These are phyloP conservation scores for Hyla sarda DNA, from an alignment of 2,113 vertebrate genomes.

Conservation along the genomic window DNA sequence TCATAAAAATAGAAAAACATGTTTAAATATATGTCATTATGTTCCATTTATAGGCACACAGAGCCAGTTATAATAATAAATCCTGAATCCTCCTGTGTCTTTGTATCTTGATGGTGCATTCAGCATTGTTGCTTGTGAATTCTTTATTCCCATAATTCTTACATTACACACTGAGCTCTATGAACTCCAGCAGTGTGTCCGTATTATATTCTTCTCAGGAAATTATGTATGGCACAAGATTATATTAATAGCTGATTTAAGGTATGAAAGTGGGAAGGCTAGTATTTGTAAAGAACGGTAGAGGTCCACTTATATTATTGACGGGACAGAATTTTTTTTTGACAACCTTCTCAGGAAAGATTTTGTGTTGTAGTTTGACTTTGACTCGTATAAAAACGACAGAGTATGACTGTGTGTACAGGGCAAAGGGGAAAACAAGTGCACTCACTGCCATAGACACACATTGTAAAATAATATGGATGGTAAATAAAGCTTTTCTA, in stretches of 20 bases:
- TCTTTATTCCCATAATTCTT: conserved; percentile 49
- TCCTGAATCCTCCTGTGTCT: conserved; percentile 54
- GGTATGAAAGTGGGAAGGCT: conserved; percentile 54
- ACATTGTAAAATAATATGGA: conserved; percentile 25
- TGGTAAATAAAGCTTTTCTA: conserved; percentile 26
- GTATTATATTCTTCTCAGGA: conserved; percentile 55
- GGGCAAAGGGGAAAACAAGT: background rate
- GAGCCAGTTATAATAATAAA: conserved; percentile 47
- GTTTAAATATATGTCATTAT: conserved; percentile 45
- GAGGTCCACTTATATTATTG: conserved; percentile 54
- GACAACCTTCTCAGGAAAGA: conserved; percentile 3
- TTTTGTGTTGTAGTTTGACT: conserved; percentile 22
- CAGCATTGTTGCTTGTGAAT: conserved; percentile 47
- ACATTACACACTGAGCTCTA: conserved; percentile 42
- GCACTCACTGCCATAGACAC: background rate
- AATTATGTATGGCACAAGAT: conserved; percentile 54
- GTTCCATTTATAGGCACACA: conserved; percentile 57
- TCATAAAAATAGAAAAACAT: conserved; percentile 14
- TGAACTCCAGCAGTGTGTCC: conserved; percentile 52
- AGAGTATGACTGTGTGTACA: conserved; percentile 32
- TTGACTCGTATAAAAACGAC: too few relatives aligned
- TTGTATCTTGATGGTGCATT: conserved; percentile 56
- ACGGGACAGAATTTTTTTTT: conserved; percentile 34
- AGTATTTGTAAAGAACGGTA: conserved; percentile 41
- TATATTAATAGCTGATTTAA: conserved; percentile 56